Conservation (phyloP, 2,113 vertebrate genomes). For the Leuciscus idus region DNA sequence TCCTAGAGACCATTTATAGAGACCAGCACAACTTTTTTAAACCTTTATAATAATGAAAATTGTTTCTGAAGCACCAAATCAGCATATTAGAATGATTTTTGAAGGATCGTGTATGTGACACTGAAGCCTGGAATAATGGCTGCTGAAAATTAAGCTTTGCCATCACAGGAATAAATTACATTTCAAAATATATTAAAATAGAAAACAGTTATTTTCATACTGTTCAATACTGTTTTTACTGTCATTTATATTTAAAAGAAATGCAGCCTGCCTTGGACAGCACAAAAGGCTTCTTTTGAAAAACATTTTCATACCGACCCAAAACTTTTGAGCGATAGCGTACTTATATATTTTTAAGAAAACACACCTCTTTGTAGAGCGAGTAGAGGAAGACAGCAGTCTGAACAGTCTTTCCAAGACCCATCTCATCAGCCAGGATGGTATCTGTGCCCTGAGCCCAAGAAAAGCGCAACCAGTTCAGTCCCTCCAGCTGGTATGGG, state of each 20-base stretch:
- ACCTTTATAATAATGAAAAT: neutral
- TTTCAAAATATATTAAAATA: neutral
- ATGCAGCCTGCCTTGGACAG: neutral
- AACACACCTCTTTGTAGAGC: constrained; percentile 91
- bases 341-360: neutral
- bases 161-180: neutral
- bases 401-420: constrained; percentile 96
- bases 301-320: neutral
- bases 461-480: constrained; percentile 97
- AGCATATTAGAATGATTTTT: neutral
- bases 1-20: neutral
- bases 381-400: constrained; percentile 97
- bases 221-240: neutral
- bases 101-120: neutral
- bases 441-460: constrained; percentile 98
- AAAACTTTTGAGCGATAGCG: neutral
- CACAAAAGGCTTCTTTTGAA: neutral
- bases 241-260: neutral
- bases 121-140: neutral
- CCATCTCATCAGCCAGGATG: constrained; percentile 98
- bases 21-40: neutral
- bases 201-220: neutral
- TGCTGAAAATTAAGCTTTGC: neutral
- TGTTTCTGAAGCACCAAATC: neutral
- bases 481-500: constrained; percentile 95